phyloP scores from a whole-genome alignment of 2,797 vertebrate species.

The Eospalax fontanierii region DNA sequence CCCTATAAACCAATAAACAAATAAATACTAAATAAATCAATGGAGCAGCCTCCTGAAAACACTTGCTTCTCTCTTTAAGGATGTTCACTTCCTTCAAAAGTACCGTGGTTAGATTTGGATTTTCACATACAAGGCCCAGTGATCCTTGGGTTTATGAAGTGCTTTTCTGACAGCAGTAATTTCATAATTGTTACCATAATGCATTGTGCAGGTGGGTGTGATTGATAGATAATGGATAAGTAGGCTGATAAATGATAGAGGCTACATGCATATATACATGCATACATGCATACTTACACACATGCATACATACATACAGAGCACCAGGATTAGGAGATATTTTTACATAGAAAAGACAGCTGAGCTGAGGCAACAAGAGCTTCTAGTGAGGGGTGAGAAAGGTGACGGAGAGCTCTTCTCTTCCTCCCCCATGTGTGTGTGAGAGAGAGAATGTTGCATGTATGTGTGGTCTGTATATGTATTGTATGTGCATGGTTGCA shows the following conservation, averaged over 20 bases:
- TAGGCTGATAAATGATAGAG: background rate
- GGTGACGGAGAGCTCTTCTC: background rate
- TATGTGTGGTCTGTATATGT: background rate
- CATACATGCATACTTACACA: background rate
- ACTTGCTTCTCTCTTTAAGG: background rate
- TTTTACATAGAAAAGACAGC: slow-evolving; percentile 14
- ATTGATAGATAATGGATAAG: background rate
- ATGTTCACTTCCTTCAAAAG: slow-evolving; percentile 7
- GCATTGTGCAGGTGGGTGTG: background rate
- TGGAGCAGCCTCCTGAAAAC: background rate
- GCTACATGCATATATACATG: too few species aligned
- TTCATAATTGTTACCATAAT: background rate
- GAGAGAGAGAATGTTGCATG: too few species aligned
- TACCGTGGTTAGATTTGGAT: background rate
- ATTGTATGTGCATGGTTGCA: background rate
- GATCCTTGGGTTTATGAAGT: background rate
- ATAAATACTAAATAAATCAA: background rate
- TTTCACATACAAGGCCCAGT: background rate
- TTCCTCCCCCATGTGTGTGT: too few species aligned
- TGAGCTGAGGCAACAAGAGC: background rate
- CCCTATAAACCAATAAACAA: background rate
- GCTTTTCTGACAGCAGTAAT: background rate
- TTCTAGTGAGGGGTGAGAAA: background rate
- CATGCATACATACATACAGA: background rate
- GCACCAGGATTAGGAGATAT: background rate